phyloP scores from a whole-genome alignment of 2,113 vertebrate genomes.

The Pitta sordida region DNA sequence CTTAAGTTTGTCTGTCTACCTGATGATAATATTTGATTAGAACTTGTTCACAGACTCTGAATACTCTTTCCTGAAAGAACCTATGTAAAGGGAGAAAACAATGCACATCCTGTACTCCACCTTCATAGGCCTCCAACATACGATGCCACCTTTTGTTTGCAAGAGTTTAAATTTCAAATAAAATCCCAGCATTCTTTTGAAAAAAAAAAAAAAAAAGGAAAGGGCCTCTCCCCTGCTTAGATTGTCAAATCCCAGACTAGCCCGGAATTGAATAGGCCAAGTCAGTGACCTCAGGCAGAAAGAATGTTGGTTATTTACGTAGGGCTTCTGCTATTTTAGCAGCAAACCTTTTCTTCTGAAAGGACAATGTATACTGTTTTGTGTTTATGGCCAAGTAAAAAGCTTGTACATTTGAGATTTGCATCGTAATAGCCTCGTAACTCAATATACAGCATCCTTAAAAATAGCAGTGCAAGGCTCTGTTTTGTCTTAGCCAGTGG shows the following conservation, averaged over 20 bases:
- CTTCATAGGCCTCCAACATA: conserved; percentile 67
- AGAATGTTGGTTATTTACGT: conserved; percentile 92
- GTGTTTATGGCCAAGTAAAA: conserved; percentile 77
- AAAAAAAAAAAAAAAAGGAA: conserved; percentile 61
- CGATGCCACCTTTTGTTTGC: conserved; percentile 70
- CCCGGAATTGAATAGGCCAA: conserved; percentile 86
- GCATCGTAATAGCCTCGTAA: conserved; percentile 64
- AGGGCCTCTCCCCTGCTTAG: conserved; percentile 66
- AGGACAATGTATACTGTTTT: conserved; percentile 77
- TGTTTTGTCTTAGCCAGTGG: conserved; percentile 29
- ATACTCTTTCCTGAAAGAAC: conserved; percentile 48
- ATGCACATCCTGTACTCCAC: conserved; percentile 66
- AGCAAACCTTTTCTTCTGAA: conserved; percentile 77
- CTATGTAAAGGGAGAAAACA: conserved; percentile 63
- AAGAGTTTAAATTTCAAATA: conserved; percentile 69
- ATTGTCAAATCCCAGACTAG: conserved; percentile 70
- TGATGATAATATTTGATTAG: conserved; percentile 41
- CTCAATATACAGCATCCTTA: conserved; percentile 56
- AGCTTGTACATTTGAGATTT: conserved; percentile 72
- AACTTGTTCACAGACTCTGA: conserved; percentile 45
- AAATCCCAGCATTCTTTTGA: conserved; percentile 68
- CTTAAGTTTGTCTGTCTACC: background rate
- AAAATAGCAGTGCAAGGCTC: conserved; percentile 17
- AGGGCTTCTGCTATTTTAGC: conserved; percentile 78
- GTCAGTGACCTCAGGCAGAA: conserved; percentile 91